These are phyloP conservation scores for Toxostoma redivivum DNA, from an alignment of 2,113 vertebrate species.

Conservation along the genomic window DNA sequence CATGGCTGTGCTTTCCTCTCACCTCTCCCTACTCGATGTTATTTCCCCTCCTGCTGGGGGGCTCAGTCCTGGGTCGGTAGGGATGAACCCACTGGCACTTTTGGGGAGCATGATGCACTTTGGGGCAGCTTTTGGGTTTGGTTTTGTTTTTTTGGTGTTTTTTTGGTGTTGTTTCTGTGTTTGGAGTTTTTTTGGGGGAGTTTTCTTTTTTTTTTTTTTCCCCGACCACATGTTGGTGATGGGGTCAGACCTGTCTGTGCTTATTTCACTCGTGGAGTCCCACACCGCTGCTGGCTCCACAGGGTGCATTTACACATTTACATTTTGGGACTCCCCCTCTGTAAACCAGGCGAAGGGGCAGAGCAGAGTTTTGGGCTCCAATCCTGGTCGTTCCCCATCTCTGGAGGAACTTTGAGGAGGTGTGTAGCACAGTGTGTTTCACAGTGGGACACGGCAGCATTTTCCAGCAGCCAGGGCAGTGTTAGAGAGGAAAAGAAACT, in stretches of 20 bases:
- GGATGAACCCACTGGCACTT: neutral
- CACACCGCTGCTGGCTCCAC: neutral
- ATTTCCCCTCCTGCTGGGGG: neutral
- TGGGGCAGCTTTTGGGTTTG: neutral
- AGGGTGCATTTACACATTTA: neutral
- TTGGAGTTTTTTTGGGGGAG: too few species aligned
- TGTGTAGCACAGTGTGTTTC: fast-evolving
- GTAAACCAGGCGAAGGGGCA: neutral
- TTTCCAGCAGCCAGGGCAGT: neutral
- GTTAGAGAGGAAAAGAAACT: neutral
- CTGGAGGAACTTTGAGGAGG: fast-evolving
- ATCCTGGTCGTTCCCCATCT: neutral
- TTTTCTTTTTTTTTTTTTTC: neutral
- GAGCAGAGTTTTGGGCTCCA: neutral
- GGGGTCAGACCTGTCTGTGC: neutral
- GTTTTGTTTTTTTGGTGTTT: too few species aligned
- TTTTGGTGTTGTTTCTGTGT: too few species aligned
- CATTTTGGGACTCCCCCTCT: fast-evolving
- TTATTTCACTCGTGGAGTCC: neutral
- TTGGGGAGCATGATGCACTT: fast-evolving
- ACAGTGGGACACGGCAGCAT: fast-evolving
- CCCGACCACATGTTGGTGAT: fast-evolving
- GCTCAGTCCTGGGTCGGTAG: fast-evolving
- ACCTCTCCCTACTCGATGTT: fast-evolving
- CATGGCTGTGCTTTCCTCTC: fast-evolving